These are phyloP conservation scores for Chanos chanos DNA, from an alignment of 2,797 vertebrate species.

Conservation along the genomic window DNA sequence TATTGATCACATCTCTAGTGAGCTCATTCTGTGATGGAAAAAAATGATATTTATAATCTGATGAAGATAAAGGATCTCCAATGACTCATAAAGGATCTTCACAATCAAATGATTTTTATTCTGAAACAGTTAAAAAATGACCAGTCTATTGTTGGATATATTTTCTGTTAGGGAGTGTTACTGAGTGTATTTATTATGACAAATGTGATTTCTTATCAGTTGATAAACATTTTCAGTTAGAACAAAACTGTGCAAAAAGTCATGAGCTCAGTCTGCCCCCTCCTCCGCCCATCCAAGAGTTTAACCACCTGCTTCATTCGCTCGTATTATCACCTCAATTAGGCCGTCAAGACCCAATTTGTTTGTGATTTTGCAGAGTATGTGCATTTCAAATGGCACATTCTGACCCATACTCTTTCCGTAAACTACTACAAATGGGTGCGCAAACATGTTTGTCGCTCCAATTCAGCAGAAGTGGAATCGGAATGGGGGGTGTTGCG, in stretches of 20 bases:
- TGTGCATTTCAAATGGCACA: neutral
- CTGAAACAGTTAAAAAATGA: too few relatives aligned
- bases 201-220: too few relatives aligned
- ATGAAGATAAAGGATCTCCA: too few relatives aligned
- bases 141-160: too few relatives aligned
- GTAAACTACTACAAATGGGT: neutral
- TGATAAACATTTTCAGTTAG: neutral
- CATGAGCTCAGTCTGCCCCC: slow-evolving; percentile 23
- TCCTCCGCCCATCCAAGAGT: slow-evolving; percentile 1
- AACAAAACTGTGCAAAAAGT: slow-evolving; percentile 5
- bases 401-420: slow-evolving; percentile 5
- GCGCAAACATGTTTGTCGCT: slow-evolving; percentile 11
- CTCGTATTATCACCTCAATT: slow-evolving; percentile 31
- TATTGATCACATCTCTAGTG: too few relatives aligned
- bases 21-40: too few relatives aligned
- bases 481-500: slow-evolving; percentile 58
- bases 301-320: slow-evolving; percentile 16
- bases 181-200: too few relatives aligned
- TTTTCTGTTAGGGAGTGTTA: too few relatives aligned
- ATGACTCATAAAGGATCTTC: too few relatives aligned
- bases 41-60: too few relatives aligned
- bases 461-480: slow-evolving; percentile 49
- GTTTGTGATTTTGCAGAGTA: neutral
- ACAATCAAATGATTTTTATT: too few relatives aligned
- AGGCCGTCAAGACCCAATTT: slow-evolving; percentile 22